Base-by-base conservation (phyloP, 2,113 vertebrate genomes). In the Erythrocercus mccallii region DNA sequence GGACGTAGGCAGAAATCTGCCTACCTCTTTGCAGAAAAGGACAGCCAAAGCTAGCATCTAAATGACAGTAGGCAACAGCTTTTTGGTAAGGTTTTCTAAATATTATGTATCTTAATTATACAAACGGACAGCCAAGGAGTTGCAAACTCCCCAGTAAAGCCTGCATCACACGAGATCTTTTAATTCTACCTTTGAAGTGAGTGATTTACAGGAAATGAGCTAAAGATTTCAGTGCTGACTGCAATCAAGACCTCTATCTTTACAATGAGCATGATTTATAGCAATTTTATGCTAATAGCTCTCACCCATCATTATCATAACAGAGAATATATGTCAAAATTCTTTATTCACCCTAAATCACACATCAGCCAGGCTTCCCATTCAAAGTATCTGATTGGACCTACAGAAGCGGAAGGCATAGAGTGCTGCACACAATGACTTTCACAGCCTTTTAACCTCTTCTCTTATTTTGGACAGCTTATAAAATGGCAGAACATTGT, bases 81-180 rank as follows among this genome's bases (percentile, higher is more conserved):
- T 94, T 87, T 90, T 66, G 25, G 35, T 77, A 90, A 71, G n/a
- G 69, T 66, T 74, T 95, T 79, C 89, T 86, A 74, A 86, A 66
- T 80, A 77, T 72, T 86, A 51, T 53, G 20, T 62, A 76, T 35
- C 72, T 51, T 88, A 80, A 80, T 65, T 86, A 69, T 58, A 64
- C n/a, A 84, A 81, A 86, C 23, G 47, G 61, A 77, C 44, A 54
- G 38, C 31, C 65, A 85, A 12, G 15, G 56, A 80, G n/a, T 65
- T 77, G 50, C 23, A 88, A 24, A 68, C 48, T 89, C 30, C 56
- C 58, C 56, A 56, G 53, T 2, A 56, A 51, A 35, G 35, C 69
- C 48, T 91, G 81, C 22, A 76, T 62, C 74, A 30, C 12, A 42
- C 40, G 76, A 53, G 16, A 78, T 53, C 45, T 83, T 86, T 60